Evolutionary conservation across 1,140 invertebrate genomes (phyloP).

Genomic region (Drosophila parabipectinata): DNA sequence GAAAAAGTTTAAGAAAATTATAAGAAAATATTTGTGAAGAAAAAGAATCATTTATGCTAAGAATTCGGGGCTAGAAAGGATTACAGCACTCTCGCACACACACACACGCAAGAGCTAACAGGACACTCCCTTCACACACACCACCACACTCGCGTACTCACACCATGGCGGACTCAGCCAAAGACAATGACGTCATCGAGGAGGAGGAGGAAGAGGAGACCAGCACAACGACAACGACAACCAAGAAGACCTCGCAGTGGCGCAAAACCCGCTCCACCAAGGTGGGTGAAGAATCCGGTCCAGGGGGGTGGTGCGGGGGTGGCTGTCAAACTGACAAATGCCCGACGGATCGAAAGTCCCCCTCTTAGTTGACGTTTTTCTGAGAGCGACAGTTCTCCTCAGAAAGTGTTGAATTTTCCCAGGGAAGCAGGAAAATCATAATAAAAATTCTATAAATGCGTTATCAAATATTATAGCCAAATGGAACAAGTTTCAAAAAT

Average conservation of each 20-base stretch:
- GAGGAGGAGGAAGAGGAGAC: slow-evolving; percentile 61
- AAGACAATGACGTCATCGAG: slow-evolving; percentile 68
- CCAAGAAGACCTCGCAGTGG: slow-evolving; percentile 78
- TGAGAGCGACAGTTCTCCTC: slow-evolving; percentile 21
- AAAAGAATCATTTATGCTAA: slow-evolving; percentile 49
- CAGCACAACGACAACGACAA: slow-evolving; percentile 63
- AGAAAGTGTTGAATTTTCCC: slow-evolving; percentile 1
- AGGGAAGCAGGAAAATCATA: background rate
- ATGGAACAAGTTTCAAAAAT: background rate
- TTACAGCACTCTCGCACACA: slow-evolving; percentile 50
- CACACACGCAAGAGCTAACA: background rate
- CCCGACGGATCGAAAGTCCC: slow-evolving; percentile 73
- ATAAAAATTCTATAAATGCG: no score
- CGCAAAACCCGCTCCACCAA: slow-evolving; percentile 79
- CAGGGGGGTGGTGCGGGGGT: background rate
- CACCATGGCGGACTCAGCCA: slow-evolving; percentile 79
- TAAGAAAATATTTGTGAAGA: slow-evolving; percentile 39
- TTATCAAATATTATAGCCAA: no score
- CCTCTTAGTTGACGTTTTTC: slow-evolving; percentile 24
- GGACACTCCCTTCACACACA: slow-evolving; percentile 18
- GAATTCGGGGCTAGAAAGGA: slow-evolving; percentile 57
- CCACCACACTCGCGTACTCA: slow-evolving; percentile 39
- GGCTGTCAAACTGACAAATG: slow-evolving; percentile 70
- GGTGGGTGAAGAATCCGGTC: slow-evolving; percentile 32
- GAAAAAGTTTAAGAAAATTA: slow-evolving; percentile 42